These are phyloP conservation scores for Oophaga pumilio DNA, from an alignment of 2,113 vertebrate genomes.

Conservation along the genomic window DNA sequence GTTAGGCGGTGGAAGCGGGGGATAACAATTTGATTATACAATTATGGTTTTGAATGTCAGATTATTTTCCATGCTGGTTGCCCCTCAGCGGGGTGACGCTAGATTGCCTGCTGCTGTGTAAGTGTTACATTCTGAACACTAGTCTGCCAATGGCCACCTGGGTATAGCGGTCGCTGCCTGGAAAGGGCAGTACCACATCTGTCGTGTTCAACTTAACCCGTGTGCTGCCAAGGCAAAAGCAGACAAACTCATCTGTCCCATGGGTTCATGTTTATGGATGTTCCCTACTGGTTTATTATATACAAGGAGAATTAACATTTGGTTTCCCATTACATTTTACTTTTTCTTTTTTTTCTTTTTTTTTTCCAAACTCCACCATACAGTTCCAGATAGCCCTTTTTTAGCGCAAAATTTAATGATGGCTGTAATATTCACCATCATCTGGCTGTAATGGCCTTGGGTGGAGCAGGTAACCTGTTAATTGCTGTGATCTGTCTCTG, in stretches of 20 bases:
- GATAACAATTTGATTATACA: conserved; percentile 44
- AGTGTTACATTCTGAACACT: conserved; percentile 21
- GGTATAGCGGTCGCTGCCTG: conserved; percentile 11
- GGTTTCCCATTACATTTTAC: too few relatives aligned
- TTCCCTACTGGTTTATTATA: neutral
- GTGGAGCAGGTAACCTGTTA: too few relatives aligned
- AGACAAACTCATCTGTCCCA: neutral
- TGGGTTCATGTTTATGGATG: neutral
- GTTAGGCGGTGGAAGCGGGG: conserved; percentile 17
- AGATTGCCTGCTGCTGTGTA: conserved; percentile 33
- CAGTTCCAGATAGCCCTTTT: too few relatives aligned
- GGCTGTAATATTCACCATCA: too few relatives aligned
- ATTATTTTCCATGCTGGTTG: conserved; percentile 54
- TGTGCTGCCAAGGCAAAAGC: neutral
- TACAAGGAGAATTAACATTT: neutral
- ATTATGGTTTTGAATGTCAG: conserved; percentile 46
- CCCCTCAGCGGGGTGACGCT: conserved; percentile 40
- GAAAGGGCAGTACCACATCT: conserved; percentile 33
- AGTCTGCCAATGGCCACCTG: conserved; percentile 43
- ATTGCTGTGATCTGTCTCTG: too few relatives aligned
- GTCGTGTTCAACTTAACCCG: neutral
- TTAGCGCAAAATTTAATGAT: too few relatives aligned
- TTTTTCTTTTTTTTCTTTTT: too few relatives aligned
- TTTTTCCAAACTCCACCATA: too few relatives aligned
- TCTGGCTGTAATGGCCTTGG: too few relatives aligned